Conservation (phyloP, 2,113 vertebrate genomes). For the Xyliphius kryptos region DNA sequence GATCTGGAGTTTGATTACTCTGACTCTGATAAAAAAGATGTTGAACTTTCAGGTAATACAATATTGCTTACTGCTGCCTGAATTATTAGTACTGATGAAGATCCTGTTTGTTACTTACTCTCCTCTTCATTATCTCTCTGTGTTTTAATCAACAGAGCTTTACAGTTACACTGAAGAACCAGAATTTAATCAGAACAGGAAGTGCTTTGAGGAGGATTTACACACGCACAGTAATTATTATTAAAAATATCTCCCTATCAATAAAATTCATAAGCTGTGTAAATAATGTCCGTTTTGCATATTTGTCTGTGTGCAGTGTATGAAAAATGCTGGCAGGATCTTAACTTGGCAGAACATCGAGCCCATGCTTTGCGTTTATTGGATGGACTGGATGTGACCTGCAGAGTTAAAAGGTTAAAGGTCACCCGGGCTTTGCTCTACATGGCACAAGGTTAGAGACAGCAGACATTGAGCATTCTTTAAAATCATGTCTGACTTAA, state of each 20-base stretch:
- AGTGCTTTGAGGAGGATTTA: slow-evolving; percentile 96
- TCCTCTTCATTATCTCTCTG: background rate
- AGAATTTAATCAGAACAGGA: slow-evolving; percentile 87
- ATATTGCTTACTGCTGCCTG: background rate
- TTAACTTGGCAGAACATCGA: slow-evolving; percentile 77
- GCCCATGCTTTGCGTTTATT: slow-evolving; percentile 91
- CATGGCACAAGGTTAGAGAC: slow-evolving; percentile 80
- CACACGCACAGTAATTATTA: slow-evolving; percentile 71
- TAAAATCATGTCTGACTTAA: background rate
- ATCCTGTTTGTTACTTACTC: no score
- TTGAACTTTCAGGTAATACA: slow-evolving; percentile 85
- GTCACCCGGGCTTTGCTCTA: slow-evolving; percentile 91
- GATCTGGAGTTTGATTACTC: slow-evolving; percentile 96
- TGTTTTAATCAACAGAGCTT: slow-evolving; percentile 68
- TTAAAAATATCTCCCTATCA: background rate
- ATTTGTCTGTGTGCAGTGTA: slow-evolving; percentile 61
- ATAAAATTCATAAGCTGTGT: background rate
- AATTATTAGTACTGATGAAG: background rate
- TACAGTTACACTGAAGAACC: slow-evolving; percentile 97
- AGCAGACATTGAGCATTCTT: background rate
- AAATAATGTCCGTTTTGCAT: background rate
- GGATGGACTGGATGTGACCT: slow-evolving; percentile 86
- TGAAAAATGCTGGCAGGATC: slow-evolving; percentile 82
- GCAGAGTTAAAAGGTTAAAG: slow-evolving; percentile 81
- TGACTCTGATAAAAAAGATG: slow-evolving; percentile 88